phyloP scores from a whole-genome alignment of 1,140 invertebrate species.

The Bursaphelenchus mucronatus region DNA sequence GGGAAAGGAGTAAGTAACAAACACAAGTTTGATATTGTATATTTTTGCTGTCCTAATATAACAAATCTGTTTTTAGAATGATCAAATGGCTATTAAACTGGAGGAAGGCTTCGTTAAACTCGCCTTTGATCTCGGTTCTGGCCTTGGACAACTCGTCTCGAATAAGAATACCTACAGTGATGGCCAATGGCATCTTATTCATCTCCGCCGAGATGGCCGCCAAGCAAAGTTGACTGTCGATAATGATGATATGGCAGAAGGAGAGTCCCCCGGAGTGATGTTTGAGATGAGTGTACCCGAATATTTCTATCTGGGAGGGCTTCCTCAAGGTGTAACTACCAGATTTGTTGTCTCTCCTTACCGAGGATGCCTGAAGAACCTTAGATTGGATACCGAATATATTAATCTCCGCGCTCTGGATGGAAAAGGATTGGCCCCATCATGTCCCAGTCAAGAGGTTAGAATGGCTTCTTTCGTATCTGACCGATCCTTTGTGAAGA shows the following conservation, averaged over 20 bases:
- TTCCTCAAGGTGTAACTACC: conserved; percentile 33
- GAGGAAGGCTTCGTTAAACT: conserved; percentile 72
- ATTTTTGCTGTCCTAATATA: conserved; percentile 4
- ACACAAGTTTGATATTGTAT: background rate
- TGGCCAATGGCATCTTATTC: conserved; percentile 57
- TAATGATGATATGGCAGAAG: conserved; percentile 43
- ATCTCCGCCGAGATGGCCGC: conserved; percentile 37
- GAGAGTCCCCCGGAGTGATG: conserved; percentile 61
- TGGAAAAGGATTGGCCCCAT: conserved; percentile 73
- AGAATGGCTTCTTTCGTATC: conserved; percentile 62
- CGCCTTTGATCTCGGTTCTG: conserved; percentile 61
- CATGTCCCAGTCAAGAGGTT: conserved; percentile 74
- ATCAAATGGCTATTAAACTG: conserved; percentile 80
- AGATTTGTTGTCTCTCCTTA: conserved; percentile 69
- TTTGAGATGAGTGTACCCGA: conserved; percentile 66
- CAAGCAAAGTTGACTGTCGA: conserved; percentile 54
- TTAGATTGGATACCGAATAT: conserved; percentile 71
- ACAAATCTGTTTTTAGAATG: conserved; percentile 60
- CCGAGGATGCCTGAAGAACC: conserved; percentile 84
- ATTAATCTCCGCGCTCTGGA: conserved; percentile 75
- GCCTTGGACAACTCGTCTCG: conserved; percentile 40
- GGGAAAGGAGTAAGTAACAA: conserved; percentile 65
- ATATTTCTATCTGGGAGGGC: conserved; percentile 78
- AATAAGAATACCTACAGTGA: conserved; percentile 50
- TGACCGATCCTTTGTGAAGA: conserved; percentile 58